These are phyloP conservation scores for Lutraria rhynchaena DNA, from an alignment of 1,140 invertebrate species.

Conservation along the genomic window DNA sequence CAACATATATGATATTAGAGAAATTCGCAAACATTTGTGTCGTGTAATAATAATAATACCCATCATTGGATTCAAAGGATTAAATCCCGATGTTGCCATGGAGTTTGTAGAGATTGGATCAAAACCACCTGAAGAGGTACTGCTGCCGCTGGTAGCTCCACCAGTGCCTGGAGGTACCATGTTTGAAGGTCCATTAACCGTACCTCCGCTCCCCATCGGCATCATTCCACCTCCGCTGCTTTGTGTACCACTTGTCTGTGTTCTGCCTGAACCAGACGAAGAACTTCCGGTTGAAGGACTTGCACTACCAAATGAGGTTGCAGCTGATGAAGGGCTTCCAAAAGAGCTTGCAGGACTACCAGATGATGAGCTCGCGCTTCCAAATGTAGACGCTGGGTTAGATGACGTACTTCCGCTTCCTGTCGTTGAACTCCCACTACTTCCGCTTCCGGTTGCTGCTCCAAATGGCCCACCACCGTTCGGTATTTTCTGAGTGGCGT, in stretches of 20 bases:
- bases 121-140: constrained; percentile 43
- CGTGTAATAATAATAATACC: too few species aligned
- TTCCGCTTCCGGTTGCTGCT: not conserved
- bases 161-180: constrained; percentile 1
- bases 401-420: not conserved
- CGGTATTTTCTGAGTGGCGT: constrained; percentile 53
- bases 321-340: not conserved
- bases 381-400: not conserved
- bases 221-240: not conserved
- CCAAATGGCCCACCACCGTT: not conserved
- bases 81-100: constrained; percentile 65
- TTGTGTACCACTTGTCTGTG: constrained; percentile 1
- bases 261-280: not conserved
- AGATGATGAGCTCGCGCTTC: not conserved
- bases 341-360: constrained; percentile 4
- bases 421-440: not conserved
- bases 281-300: constrained; percentile 1
- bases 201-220: constrained; percentile 16
- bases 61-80: constrained; percentile 63
- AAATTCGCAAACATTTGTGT: too few species aligned
- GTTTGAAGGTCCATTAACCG: too few species aligned
- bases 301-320: constrained; percentile 27
- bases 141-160: not conserved
- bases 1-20: too few species aligned
- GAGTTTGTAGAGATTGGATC: constrained; percentile 64